A percentile compares a stretch with the other conserved stretches of the same genome.
Evolutionary conservation across 1,140 invertebrate species (phyloP).

Genomic region (Diprion similis): DNA sequence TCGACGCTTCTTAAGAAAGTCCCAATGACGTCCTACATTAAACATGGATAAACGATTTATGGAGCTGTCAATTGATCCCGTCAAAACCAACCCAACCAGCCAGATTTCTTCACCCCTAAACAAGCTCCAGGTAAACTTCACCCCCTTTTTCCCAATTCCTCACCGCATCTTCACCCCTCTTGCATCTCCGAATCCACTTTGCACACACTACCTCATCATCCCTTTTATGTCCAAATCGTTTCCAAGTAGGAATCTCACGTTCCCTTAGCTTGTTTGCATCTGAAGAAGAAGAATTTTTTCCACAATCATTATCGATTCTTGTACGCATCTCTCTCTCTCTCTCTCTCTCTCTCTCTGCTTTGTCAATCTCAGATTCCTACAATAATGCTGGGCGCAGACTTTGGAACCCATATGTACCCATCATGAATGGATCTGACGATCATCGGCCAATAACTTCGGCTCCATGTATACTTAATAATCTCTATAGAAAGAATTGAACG

Average conservation of each 20-base stretch:
- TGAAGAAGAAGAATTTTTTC: no score
- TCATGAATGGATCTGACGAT: constrained; percentile 39
- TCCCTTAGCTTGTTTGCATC: no score
- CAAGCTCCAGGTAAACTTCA: neutral
- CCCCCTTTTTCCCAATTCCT: no score
- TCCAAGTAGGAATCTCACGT: no score
- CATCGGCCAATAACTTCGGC: constrained; percentile 39
- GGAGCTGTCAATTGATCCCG: constrained; percentile 18
- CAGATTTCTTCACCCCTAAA: neutral
- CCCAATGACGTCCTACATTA: constrained; percentile 37
- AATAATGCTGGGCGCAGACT: no score
- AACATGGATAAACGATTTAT: constrained; percentile 55
- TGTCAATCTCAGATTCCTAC: no score
- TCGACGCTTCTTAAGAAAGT: constrained; percentile 23
- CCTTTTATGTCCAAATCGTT: no score
- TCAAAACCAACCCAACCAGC: neutral
- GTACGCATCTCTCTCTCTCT: no score
- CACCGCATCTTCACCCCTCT: no score
- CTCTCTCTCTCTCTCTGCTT: no score
- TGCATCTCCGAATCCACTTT: no score
- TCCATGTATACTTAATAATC: constrained; percentile 20
- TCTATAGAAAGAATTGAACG: constrained; percentile 19
- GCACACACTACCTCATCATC: constrained; percentile 21
- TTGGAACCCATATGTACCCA: constrained; percentile 11
- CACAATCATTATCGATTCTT: no score